Evolutionary conservation across 2,113 vertebrate species (phyloP).

Genomic region (Zootoca vivipara): DNA sequence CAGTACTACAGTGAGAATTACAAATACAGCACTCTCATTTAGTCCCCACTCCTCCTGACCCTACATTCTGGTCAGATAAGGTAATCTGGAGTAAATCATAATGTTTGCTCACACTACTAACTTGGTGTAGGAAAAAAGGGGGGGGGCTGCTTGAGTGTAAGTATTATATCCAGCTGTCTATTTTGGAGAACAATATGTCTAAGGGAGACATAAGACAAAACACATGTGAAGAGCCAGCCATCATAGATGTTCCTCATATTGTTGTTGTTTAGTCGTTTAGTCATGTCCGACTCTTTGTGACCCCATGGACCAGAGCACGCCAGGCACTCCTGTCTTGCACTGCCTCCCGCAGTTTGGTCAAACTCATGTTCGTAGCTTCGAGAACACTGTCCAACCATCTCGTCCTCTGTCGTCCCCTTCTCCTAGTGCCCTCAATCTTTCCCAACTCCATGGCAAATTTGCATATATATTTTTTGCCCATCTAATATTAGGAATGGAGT

Average conservation of each 20-base stretch:
- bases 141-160: too few relatives aligned
- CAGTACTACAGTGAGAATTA: neutral
- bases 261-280: too few relatives aligned
- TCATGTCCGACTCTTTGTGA: too few relatives aligned
- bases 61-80: neutral
- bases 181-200: neutral
- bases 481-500: neutral
- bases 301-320: too few relatives aligned
- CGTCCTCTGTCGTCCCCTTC: too few relatives aligned
- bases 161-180: neutral
- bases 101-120: neutral
- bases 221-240: too few relatives aligned
- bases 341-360: too few relatives aligned
- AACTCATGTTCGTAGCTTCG: too few relatives aligned
- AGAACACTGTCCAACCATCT: too few relatives aligned
- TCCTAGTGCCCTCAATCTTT: too few relatives aligned
- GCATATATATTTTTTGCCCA: neutral
- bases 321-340: too few relatives aligned
- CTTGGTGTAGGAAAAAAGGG: neutral
- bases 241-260: neutral
- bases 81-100: neutral
- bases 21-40: neutral
- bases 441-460: neutral
- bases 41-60: neutral
- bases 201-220: neutral